Evolutionary conservation across 2,888 invertebrate genomes (phyloP).

Genomic region (Erebia epiphron): DNA sequence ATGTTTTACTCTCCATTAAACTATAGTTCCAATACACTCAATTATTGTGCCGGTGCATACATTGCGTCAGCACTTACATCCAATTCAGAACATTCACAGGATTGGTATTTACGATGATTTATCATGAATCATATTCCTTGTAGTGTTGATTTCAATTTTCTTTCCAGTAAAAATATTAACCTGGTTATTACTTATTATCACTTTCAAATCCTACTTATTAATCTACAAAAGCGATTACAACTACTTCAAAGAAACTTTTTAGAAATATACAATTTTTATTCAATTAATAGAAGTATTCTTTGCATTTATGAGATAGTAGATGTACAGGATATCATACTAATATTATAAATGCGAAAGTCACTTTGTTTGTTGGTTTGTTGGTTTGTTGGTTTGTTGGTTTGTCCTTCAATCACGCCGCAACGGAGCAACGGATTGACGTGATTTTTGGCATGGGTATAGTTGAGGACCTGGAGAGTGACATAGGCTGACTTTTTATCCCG

Average conservation of each 20-base stretch:
- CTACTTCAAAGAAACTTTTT: background rate
- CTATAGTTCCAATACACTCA: slow-evolving; percentile 32
- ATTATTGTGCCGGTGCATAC: slow-evolving; percentile 33
- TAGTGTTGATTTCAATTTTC: slow-evolving; percentile 12
- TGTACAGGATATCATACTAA: slow-evolving; percentile 18
- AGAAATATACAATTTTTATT: background rate
- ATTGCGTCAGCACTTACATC: slow-evolving; percentile 43
- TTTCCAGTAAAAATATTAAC: slow-evolving; percentile 4
- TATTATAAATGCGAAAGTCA: too few relatives aligned
- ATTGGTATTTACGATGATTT: slow-evolving; percentile 35
- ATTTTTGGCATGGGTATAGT: too few relatives aligned
- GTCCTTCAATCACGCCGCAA: too few relatives aligned
- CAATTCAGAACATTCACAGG: slow-evolving; percentile 43
- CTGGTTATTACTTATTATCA: too few relatives aligned
- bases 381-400: too few relatives aligned
- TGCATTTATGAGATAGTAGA: background rate
- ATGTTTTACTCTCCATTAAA: slow-evolving; percentile 39
- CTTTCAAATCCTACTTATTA: background rate
- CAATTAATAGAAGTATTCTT: background rate
- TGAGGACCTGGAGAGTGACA: too few relatives aligned
- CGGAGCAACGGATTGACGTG: too few relatives aligned
- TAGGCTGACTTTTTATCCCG: too few relatives aligned
- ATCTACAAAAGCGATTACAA: background rate
- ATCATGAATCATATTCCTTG: slow-evolving; percentile 40
- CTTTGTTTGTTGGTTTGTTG: too few relatives aligned